Percentiles rank a stretch among this genome's conserved stretches.
These are phyloP conservation scores for Bombus pascuorum DNA, from an alignment of 1,140 invertebrate genomes.

Conservation along the genomic window DNA sequence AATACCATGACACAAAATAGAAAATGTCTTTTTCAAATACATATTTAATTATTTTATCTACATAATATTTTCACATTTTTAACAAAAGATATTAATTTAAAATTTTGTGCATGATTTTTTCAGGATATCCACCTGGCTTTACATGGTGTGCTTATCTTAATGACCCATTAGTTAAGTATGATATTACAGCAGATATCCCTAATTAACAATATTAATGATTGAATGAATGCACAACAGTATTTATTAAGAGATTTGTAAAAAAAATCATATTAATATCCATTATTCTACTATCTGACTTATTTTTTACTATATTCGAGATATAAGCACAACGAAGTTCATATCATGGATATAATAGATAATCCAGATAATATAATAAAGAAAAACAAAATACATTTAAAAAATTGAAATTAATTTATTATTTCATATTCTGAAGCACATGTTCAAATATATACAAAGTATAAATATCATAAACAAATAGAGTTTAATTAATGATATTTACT, in stretches of 20 bases:
- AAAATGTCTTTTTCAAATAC: not conserved
- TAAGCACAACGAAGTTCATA: slow-evolving; percentile 16
- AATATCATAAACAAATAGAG: not conserved
- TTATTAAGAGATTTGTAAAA: slow-evolving; percentile 34
- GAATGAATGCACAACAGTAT: slow-evolving; percentile 45
- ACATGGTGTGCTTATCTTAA: slow-evolving; percentile 81
- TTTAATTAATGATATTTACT: not conserved
- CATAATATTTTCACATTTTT: slow-evolving; percentile 40
- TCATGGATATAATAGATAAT: not conserved
- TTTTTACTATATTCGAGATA: not conserved
- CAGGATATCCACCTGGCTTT: slow-evolving; percentile 81
- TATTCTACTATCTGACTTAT: not conserved
- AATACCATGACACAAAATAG: not conserved
- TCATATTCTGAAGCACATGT: not conserved
- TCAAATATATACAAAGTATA: not conserved
- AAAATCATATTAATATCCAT: slow-evolving; percentile 16
- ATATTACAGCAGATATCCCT: slow-evolving; percentile 55
- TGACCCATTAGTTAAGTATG: slow-evolving; percentile 73
- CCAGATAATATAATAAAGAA: not conserved
- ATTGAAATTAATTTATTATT: not conserved
- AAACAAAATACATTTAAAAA: not conserved
- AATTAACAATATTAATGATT: slow-evolving; percentile 33
- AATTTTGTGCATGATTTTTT: slow-evolving; percentile 67
- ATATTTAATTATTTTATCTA: slow-evolving; percentile 27
- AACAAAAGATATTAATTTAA: slow-evolving; percentile 23